Evolutionary conservation across 2,797 vertebrate species (phyloP), one percentile per base, ranked within the genome.

Genomic region (Rhinatrema bivittatum): DNA sequence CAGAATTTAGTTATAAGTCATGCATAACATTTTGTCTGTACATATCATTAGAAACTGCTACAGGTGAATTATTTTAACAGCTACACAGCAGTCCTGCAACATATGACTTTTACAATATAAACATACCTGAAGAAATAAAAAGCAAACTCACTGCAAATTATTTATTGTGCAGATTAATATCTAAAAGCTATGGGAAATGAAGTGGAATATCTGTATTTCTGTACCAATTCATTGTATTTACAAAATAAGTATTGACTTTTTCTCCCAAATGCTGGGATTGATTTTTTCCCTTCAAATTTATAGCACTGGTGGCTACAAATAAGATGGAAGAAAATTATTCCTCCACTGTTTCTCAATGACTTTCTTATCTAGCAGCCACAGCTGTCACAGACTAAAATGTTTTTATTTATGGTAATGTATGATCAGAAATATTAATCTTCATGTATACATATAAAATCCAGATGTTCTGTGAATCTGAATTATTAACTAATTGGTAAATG

Each of bases 321-420:
- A 66, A 73, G 48, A 71, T 26, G 1, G 42, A 70, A 42, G 50
- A 60, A 78, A 76, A 79, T 74, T 53, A 59, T 45, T 74, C 68
- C 48, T 60, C 42, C 30, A 32, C 39, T 61, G 21, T 67, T 72
- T 62, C 66, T 62, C 27, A 65, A 49, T 54, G 46, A 53, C 55
- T 52, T 42, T 50, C 72, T 79, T 81, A 78, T 79, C 72, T 73
- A 55, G 45, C 39, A 34, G 36, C 29, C 47, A 50, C 71, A 81
- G 75, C 70, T 76, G 70, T 65, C 62, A 62, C 40, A 55, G 18
- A 56, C 19, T 22, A 37, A 60, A 61, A 55, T 42, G 20, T 41
- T 60, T 62, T 62, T 66, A 61, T 66, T 69, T 68, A 65, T 29
- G 32, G n/a, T 54, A 49, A 39, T 67, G 29, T 57, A 12, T 15